A percentile compares a stretch with the other conserved stretches of the same genome.
Conservation (phyloP, 2,113 vertebrate genomes). For the Burhinus oedicnemus region DNA sequence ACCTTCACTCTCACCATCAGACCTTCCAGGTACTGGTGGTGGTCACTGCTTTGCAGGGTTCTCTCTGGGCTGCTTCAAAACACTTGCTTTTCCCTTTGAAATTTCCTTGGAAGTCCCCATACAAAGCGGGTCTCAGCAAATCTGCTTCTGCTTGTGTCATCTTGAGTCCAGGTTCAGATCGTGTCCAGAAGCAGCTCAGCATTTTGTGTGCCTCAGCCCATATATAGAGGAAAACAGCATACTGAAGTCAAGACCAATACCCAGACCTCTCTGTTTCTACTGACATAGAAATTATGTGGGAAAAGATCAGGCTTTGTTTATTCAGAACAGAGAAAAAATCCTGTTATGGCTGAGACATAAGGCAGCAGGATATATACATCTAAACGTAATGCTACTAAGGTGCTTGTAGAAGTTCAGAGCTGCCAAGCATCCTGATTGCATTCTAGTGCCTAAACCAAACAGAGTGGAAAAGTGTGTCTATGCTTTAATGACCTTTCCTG, state of each 20-base stretch:
- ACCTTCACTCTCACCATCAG: background rate
- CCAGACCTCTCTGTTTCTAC: background rate
- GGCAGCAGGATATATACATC: background rate
- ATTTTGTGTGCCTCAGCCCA: background rate
- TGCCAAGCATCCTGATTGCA: background rate
- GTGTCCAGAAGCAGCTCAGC: background rate
- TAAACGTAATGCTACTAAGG: background rate
- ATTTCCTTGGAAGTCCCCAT: background rate
- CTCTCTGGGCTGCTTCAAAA: background rate
- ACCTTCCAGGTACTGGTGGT: background rate
- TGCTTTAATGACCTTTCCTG: conserved; percentile 28
- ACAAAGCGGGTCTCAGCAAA: background rate
- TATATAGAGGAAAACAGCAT: background rate
- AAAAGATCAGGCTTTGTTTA: conserved; percentile 56
- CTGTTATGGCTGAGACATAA: conserved; percentile 36
- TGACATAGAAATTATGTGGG: conserved; percentile 24
- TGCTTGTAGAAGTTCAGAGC: background rate
- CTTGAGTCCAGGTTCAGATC: background rate
- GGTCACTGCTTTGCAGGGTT: background rate
- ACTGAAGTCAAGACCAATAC: background rate
- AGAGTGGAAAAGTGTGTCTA: background rate
- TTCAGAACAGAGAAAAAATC: conserved; percentile 10
- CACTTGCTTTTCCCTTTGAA: background rate
- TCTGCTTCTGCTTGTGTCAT: background rate
- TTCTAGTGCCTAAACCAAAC: conserved; percentile 31